Evolutionary conservation across 2,888 invertebrate genomes (phyloP).

Genomic region (Mactromeris polynyma): DNA sequence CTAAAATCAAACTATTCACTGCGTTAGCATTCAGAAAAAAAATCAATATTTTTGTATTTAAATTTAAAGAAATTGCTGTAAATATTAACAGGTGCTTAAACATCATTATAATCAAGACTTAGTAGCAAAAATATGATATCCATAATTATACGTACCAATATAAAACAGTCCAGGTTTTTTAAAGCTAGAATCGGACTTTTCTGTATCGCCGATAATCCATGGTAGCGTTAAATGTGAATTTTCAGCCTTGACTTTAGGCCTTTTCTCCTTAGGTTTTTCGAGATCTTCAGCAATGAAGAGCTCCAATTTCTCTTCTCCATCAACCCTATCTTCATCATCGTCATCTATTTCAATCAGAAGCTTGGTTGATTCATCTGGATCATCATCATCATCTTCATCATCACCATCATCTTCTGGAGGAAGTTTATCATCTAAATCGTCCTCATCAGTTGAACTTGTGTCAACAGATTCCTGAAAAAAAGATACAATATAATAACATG

Average conservation of each 20-base stretch:
- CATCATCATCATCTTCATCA: conserved; percentile 23
- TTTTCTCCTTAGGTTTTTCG: neutral
- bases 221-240: conserved; percentile 28
- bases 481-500: neutral
- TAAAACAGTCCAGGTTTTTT: conserved; percentile 38
- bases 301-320: conserved; percentile 1
- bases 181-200: conserved; percentile 23
- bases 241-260: neutral
- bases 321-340: conserved; percentile 14
- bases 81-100: too few species aligned
- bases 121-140: too few species aligned
- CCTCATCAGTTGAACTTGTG: conserved; percentile 27
- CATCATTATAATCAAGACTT: too few species aligned
- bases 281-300: conserved; percentile 25
- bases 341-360: conserved; percentile 32
- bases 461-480: conserved; percentile 29
- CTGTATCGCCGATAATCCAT: conserved; percentile 37
- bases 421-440: conserved; percentile 3
- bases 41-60: too few species aligned
- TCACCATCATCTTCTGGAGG: neutral
- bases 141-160: conserved; percentile 25
- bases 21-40: too few species aligned
- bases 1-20: too few species aligned
- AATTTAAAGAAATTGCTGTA: too few species aligned
- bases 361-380: conserved; percentile 14